These are phyloP conservation scores for Phengaris alcon DNA, from an alignment of 2,888 invertebrate species.

Conservation along the genomic window DNA sequence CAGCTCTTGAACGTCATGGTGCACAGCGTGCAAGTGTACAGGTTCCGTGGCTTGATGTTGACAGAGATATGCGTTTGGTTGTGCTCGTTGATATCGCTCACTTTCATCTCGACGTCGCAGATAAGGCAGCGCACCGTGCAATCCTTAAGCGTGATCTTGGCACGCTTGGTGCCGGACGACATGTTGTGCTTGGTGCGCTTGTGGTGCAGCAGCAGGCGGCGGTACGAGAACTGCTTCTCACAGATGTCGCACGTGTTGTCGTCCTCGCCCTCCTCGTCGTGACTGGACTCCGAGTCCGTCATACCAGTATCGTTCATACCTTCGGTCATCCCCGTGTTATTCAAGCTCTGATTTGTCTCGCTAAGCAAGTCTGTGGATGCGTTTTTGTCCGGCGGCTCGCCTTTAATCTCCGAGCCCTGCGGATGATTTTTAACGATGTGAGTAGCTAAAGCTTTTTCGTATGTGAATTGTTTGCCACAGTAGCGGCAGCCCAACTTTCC, in stretches of 20 bases:
- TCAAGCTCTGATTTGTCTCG: conserved; percentile 43
- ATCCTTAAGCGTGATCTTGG: conserved; percentile 66
- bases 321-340: conserved; percentile 46
- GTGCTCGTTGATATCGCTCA: conserved; percentile 65
- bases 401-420: conserved; percentile 49
- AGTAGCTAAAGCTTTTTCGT: conserved; percentile 56
- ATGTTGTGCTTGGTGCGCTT: conserved; percentile 70
- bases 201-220: conserved; percentile 63
- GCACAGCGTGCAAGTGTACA: conserved; percentile 71
- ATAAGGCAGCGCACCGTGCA: conserved; percentile 68
- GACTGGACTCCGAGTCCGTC: conserved; percentile 65
- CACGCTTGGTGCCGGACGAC: conserved; percentile 65
- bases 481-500: conserved; percentile 52
- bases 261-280: conserved; percentile 63
- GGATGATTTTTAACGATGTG: conserved; percentile 52
- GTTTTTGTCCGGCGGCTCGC: conserved; percentile 53
- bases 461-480: conserved; percentile 66
- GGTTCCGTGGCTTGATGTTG: conserved; percentile 66
- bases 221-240: conserved; percentile 72
- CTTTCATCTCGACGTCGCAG: conserved; percentile 71
- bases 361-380: conserved; percentile 46
- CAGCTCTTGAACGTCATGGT: conserved; percentile 65
- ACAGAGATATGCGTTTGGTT: conserved; percentile 64
- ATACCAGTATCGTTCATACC: conserved; percentile 8
- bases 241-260: conserved; percentile 73